Conservation (phyloP, 30 jellyfish, hydroid and myxozoan genomes). For the Hydractinia echinata region DNA sequence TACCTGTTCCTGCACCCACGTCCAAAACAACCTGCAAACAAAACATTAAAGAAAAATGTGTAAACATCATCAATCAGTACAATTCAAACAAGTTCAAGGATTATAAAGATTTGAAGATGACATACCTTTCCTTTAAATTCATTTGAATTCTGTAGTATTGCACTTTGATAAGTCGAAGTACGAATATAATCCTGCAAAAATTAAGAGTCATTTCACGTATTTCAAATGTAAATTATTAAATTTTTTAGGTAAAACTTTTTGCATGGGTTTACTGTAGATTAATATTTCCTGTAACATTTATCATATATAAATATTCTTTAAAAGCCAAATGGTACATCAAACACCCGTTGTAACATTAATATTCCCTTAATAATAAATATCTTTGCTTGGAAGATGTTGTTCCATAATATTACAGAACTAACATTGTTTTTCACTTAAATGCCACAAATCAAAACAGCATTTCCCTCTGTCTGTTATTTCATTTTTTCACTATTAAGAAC, state of each 20-base stretch:
- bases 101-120: neutral
- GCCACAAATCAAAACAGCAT: too few relatives aligned
- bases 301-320: neutral
- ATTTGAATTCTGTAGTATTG: conserved; percentile 72
- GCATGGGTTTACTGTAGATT: neutral
- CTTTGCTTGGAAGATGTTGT: too few relatives aligned
- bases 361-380: too few relatives aligned
- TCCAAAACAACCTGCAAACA: conserved; percentile 85
- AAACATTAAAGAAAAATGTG: conserved; percentile 8
- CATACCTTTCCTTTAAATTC: conserved; percentile 91
- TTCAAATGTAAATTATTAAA: neutral
- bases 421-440: too few relatives aligned
- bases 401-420: too few relatives aligned
- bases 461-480: too few relatives aligned
- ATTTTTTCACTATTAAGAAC: too few relatives aligned
- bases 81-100: neutral
- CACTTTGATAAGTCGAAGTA: conserved; percentile 95
- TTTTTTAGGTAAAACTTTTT: neutral
- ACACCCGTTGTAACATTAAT: neutral
- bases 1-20: conserved; percentile 99
- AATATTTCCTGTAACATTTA: neutral
- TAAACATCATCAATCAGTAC: neutral
- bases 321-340: neutral
- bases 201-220: neutral
- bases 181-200: conserved; percentile 80